Conservation (phyloP, 2,888 invertebrate species). For the Pasiphila rectangulata region DNA sequence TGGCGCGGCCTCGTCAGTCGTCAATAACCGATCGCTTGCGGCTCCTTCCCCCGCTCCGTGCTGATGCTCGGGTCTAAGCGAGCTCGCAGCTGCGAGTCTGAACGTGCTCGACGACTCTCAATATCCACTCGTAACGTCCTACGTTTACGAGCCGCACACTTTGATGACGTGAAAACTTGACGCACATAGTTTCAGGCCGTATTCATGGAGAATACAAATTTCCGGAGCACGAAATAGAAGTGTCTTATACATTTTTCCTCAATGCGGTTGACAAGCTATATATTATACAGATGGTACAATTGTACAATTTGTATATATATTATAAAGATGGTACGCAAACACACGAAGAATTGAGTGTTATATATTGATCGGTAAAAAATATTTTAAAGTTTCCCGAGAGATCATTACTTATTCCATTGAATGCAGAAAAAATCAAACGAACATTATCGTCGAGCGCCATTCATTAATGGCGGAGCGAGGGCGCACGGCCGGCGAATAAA, state of each 20-base stretch:
- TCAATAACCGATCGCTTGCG: conserved; percentile 4
- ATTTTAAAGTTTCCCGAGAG: conserved; percentile 15
- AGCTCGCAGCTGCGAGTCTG: not conserved
- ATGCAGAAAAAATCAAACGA: conserved; percentile 31
- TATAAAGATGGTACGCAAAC: too few species aligned
- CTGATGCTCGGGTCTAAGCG: not conserved
- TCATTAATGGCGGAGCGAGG: conserved; percentile 34
- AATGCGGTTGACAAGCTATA: too few species aligned
- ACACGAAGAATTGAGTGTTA: too few species aligned
- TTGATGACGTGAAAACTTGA: not conserved
- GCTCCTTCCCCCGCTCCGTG: not conserved
- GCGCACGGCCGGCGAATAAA: conserved; percentile 35
- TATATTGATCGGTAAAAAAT: not conserved
- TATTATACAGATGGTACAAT: too few species aligned
- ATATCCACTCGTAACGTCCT: not conserved
- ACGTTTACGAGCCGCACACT: not conserved
- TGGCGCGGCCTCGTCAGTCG: not conserved
- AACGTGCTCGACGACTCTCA: not conserved
- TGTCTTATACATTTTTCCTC: too few species aligned
- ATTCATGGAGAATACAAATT: not conserved
- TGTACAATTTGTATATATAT: too few species aligned
- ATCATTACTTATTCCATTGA: conserved; percentile 19
- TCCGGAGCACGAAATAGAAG: too few species aligned
- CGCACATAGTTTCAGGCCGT: not conserved
- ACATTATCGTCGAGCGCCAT: conserved; percentile 38